Evolutionary conservation across 1,140 invertebrate species (phyloP).

Genomic region (Pseudomyrmex flavicornis): DNA sequence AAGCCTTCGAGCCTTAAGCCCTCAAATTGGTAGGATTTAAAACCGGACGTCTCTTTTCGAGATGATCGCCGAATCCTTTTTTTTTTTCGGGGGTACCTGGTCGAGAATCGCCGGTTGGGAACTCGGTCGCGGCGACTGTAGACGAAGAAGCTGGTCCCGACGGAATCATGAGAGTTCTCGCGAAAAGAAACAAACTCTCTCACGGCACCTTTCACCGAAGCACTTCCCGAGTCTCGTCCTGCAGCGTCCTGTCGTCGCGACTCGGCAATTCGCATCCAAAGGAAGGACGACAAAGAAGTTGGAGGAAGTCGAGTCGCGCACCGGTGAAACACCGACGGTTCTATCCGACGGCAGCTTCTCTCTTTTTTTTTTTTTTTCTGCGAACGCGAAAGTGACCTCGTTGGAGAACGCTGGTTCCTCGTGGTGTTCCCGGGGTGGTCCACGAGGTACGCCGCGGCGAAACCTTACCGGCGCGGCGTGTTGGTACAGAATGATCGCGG

Average conservation of each 20-base stretch:
- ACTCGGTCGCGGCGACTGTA: no score
- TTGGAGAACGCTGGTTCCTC: constrained; percentile 58
- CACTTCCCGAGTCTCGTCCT: constrained; percentile 48
- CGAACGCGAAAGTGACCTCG: constrained; percentile 35
- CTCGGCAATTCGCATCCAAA: background rate
- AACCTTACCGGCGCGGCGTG: constrained; percentile 68
- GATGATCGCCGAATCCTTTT: background rate
- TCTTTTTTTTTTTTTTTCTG: background rate
- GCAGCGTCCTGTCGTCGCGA: constrained; percentile 17
- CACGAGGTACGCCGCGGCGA: constrained; percentile 54
- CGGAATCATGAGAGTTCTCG: constrained; percentile 14
- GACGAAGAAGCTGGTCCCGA: constrained; percentile 21
- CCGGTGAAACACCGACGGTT: background rate
- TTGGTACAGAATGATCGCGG: constrained; percentile 71
- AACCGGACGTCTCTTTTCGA: background rate
- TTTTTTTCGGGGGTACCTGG: no score
- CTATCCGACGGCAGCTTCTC: background rate
- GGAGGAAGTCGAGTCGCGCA: background rate
- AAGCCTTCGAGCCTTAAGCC: background rate
- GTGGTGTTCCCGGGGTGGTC: constrained; percentile 54
- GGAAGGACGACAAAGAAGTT: background rate
- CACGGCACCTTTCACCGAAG: constrained; percentile 52
- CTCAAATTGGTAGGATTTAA: background rate
- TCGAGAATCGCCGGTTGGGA: background rate
- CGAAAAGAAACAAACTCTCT: constrained; percentile 22